Base-by-base conservation (phyloP, 2,888 invertebrate species). In the Augiades crinisus region DNA sequence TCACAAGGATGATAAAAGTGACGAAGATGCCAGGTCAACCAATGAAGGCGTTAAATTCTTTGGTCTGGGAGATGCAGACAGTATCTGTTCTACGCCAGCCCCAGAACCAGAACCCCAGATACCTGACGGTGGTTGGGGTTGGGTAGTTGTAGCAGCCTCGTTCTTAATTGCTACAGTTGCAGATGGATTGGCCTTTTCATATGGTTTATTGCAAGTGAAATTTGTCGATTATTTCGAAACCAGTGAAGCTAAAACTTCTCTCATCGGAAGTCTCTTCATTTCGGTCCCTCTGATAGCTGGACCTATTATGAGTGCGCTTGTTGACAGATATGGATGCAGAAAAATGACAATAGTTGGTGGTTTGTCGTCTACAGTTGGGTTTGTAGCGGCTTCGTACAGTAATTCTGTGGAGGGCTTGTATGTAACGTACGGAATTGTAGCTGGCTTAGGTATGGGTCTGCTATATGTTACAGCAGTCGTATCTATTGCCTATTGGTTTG, bases 101-200 rank as follows among this genome's bases (percentile, higher is more conserved):
- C 59, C 65, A 58, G 74, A 84, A 53, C 61, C 84, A 79, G 84
- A 83, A 33, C 92, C 92, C 0, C 92, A 92, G 58, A 92, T 94
- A 51, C 96, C 95, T 0, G 96, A 96, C 67, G 96, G 96, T n/a
- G 96, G 96, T 19, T 96, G 95, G 94, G 96, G 96, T 19, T 97
- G 97, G 97, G 92, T 96, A 56, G 95, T 99, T 0, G 98, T 98
- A 0, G 88, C 94, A 10, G 94, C 97, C 1, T 96, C 97, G 0
- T 92, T 98, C 62, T 83, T 96, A 24, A 93, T 97, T 13, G 97
- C 97, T 37, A 92, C 97, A 67, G 95, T 98, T 27, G 96, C 97
- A 40, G 98, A 98, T 77, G 98, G 98, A 0, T 92, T 98, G 33
- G 96, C 96, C 30, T 97, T 98, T 80, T 96, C 97, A 0, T 98